These are phyloP conservation scores for Rambutsinella grinnellia DNA, from an alignment of 2,888 invertebrate species.

Conservation along the genomic window DNA sequence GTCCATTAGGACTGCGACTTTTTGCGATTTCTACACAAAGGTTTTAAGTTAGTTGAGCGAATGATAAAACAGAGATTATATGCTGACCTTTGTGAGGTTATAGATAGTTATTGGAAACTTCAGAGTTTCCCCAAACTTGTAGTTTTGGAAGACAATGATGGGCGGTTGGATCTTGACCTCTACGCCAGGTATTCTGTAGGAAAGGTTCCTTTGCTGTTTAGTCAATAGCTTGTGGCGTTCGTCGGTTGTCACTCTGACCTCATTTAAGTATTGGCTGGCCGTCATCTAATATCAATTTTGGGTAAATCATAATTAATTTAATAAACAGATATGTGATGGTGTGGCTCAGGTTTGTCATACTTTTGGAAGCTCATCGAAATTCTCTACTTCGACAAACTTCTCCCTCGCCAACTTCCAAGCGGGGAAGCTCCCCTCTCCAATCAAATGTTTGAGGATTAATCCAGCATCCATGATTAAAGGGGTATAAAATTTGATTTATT, in stretches of 20 bases:
- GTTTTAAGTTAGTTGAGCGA: constrained; percentile 1
- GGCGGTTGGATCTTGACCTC: constrained; percentile 55
- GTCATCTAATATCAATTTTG: constrained; percentile 39
- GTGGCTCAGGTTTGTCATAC: constrained; percentile 16
- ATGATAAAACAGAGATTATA: no score
- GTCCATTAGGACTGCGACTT: constrained; percentile 59
- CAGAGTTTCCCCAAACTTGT: constrained; percentile 43
- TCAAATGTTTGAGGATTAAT: constrained; percentile 46
- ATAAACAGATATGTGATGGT: not conserved
- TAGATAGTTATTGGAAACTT: constrained; percentile 46
- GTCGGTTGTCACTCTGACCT: constrained; percentile 50
- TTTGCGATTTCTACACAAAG: constrained; percentile 53
- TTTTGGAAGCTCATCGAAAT: constrained; percentile 44
- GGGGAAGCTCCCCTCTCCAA: constrained; percentile 52
- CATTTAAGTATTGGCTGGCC: constrained; percentile 59
- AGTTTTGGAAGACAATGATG: constrained; percentile 62
- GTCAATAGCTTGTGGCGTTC: constrained; percentile 55
- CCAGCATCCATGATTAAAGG: constrained; percentile 59
- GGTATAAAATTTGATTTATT: no score
- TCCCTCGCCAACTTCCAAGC: constrained; percentile 61
- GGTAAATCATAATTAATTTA: not conserved
- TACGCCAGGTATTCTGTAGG: constrained; percentile 31
- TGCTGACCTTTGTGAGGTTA: constrained; percentile 59
- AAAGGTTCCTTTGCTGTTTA: constrained; percentile 56
- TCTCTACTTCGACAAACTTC: constrained; percentile 48